These are phyloP conservation scores for Bombus difficillimus DNA, from an alignment of 1,140 invertebrate genomes.

Conservation along the genomic window DNA sequence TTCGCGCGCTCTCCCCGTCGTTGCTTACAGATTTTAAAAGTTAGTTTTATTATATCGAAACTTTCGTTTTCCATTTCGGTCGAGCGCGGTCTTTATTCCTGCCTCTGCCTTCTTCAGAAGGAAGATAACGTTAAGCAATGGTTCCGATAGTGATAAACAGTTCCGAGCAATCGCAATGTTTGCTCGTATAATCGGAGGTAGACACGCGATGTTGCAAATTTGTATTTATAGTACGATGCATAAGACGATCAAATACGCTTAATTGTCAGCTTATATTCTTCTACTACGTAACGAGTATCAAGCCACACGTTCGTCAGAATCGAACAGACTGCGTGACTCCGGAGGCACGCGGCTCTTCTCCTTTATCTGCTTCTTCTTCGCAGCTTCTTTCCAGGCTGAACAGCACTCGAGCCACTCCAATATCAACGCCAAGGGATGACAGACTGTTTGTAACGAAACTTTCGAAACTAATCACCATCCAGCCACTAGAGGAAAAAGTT, in stretches of 20 bases:
- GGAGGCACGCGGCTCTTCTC: not conserved
- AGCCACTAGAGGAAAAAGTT: conserved; percentile 61
- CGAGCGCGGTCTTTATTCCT: not conserved
- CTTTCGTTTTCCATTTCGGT: too few species aligned
- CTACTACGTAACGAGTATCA: not conserved
- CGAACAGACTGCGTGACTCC: conserved; percentile 42
- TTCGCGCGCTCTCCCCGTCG: too few species aligned
- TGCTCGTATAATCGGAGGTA: not conserved
- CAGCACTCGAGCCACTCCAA: conserved; percentile 39
- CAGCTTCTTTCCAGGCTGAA: conserved; percentile 31
- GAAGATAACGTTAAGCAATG: conserved; percentile 34
- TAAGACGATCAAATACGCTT: too few species aligned
- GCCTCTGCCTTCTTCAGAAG: not conserved
- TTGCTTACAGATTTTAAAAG: too few species aligned
- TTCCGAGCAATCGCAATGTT: conserved; percentile 19
- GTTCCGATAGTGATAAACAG: conserved; percentile 12
- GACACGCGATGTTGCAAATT: conserved; percentile 18
- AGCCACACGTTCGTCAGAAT: too few species aligned
- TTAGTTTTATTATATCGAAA: not conserved
- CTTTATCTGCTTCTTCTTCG: conserved; percentile 5
- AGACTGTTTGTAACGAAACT: conserved; percentile 67
- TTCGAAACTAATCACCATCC: conserved; percentile 64
- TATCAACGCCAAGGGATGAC: conserved; percentile 48
- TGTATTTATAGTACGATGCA: not conserved
- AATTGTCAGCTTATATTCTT: not conserved